These are phyloP conservation scores for Acrossocheilus fasciatus DNA, from an alignment of 2,797 vertebrate species.

Conservation along the genomic window DNA sequence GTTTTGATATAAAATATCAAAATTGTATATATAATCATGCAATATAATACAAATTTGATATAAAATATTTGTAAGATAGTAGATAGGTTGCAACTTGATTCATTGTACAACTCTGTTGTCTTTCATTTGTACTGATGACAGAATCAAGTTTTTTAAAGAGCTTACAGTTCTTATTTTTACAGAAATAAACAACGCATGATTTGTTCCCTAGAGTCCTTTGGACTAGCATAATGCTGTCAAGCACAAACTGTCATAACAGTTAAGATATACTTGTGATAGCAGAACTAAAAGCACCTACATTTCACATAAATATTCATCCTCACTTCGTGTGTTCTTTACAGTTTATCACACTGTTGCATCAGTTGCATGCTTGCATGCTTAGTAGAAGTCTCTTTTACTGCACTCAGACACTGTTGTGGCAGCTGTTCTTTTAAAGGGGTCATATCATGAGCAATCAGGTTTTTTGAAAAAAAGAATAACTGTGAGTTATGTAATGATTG, in stretches of 20 bases:
- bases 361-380: slow-evolving; percentile 32
- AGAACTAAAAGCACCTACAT: slow-evolving; percentile 9
- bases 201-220: not conserved
- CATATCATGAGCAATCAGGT: not conserved
- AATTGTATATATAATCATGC: not conserved
- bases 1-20: slow-evolving; percentile 50
- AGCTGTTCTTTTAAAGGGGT: slow-evolving; percentile 22
- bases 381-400: slow-evolving; percentile 10
- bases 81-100: slow-evolving; percentile 1
- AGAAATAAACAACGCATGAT: not conserved
- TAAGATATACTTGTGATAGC: slow-evolving; percentile 11
- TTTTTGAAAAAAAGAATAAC: not conserved
- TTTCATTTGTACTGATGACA: slow-evolving; percentile 12
- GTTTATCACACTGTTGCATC: slow-evolving; percentile 19
- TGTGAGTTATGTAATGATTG: not conserved
- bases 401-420: slow-evolving; percentile 8
- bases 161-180: not conserved
- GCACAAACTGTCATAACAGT: slow-evolving; percentile 2
- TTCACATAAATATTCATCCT: slow-evolving; percentile 2
- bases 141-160: not conserved
- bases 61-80: not conserved
- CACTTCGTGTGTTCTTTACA: slow-evolving; percentile 16
- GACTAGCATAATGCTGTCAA: not conserved
- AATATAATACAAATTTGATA: slow-evolving; percentile 2
- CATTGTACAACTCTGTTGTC: slow-evolving; percentile 9